Conservation (phyloP, 2,888 invertebrate genomes). For the Villa cingulata region DNA sequence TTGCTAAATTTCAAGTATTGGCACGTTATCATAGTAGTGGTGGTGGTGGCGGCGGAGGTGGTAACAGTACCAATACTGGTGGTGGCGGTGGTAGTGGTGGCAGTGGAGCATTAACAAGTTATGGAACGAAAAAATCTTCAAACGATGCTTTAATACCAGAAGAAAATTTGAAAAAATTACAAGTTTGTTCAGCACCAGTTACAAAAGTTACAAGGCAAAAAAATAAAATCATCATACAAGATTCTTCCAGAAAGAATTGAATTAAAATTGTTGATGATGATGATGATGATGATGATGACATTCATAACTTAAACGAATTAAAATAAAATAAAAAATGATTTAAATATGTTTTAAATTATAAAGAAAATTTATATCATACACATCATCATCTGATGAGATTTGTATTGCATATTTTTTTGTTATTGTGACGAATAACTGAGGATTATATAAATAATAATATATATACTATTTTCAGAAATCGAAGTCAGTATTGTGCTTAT, state of each 20-base stretch:
- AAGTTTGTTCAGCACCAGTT: slow-evolving; percentile 48
- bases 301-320: too few species aligned
- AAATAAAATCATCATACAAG: slow-evolving; percentile 66
- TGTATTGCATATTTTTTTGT: too few species aligned
- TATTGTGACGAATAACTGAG: too few species aligned
- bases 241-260: slow-evolving; percentile 31
- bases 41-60: slow-evolving; percentile 7
- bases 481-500: too few species aligned
- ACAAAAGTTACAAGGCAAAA: slow-evolving; percentile 72
- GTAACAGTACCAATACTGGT: slow-evolving; percentile 10
- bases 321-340: too few species aligned
- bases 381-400: too few species aligned
- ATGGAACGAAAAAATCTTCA: slow-evolving; percentile 13
- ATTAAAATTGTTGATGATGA: too few species aligned
- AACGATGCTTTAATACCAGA: slow-evolving; percentile 41
- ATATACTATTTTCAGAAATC: too few species aligned
- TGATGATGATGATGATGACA: too few species aligned
- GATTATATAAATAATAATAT: too few species aligned
- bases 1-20: slow-evolving; percentile 39
- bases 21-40: slow-evolving; percentile 32
- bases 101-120: slow-evolving; percentile 15
- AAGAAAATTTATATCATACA: too few species aligned
- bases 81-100: slow-evolving; percentile 10
- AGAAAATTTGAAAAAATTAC: slow-evolving; percentile 53
- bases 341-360: too few species aligned